These are phyloP conservation scores for Falco rusticolus DNA, from an alignment of 2,797 vertebrate species.

Conservation along the genomic window DNA sequence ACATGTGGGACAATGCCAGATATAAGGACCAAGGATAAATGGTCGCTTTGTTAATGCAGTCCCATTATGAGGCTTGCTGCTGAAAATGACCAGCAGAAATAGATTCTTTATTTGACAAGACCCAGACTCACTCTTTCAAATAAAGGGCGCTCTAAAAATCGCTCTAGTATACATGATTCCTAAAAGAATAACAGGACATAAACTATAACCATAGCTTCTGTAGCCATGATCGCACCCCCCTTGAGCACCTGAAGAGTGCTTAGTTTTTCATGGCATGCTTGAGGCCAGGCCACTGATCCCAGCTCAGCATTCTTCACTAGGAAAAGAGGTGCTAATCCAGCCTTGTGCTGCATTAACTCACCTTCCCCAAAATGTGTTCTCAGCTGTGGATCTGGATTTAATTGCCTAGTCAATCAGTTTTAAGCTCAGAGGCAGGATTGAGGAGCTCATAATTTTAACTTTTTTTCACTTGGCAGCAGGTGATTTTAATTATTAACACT, in stretches of 20 bases:
- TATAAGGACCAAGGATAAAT: neutral
- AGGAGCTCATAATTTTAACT: neutral
- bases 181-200: neutral
- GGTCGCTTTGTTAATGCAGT: neutral
- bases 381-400: neutral
- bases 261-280: neutral
- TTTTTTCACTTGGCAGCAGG: slow-evolving; percentile 6
- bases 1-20: neutral
- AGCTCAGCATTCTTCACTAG: neutral
- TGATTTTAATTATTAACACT: slow-evolving; percentile 9
- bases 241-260: neutral
- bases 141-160: neutral
- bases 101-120: neutral
- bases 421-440: neutral
- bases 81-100: neutral
- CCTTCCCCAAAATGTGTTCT: neutral
- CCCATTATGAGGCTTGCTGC: neutral
- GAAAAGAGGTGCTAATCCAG: neutral
- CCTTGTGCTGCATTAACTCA: neutral
- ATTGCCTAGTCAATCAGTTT: neutral
- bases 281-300: neutral
- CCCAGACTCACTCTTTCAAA: neutral
- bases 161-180: neutral
- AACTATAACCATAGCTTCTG: neutral
- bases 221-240: neutral